These are phyloP conservation scores for Papilio polyxenes DNA, from an alignment of 1,140 invertebrate genomes.

Conservation along the genomic window DNA sequence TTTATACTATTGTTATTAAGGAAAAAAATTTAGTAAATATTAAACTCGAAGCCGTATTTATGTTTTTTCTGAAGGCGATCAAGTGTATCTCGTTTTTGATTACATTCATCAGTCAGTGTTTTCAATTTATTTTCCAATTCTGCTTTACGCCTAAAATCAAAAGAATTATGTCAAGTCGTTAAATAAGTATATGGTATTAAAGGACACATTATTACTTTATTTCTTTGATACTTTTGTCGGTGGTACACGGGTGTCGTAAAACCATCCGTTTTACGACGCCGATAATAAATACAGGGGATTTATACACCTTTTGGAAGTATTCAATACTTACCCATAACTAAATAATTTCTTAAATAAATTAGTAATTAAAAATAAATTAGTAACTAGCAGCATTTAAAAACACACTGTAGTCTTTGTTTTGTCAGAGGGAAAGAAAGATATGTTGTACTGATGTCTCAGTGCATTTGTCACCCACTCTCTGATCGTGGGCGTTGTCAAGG, in stretches of 20 bases:
- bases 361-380: too few species aligned
- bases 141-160: conserved; percentile 46
- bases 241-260: not conserved
- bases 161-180: not conserved
- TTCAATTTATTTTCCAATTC: conserved; percentile 47
- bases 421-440: too few species aligned
- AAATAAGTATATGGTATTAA: not conserved
- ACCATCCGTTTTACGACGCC: not conserved
- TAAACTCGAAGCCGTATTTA: not conserved
- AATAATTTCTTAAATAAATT: too few species aligned
- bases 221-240: not conserved
- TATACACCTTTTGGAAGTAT: not conserved
- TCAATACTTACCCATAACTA: too few species aligned
- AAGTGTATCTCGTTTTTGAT: conserved; percentile 40
- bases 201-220: not conserved
- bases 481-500: too few species aligned
- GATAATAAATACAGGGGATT: not conserved
- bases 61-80: conserved; percentile 35
- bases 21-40: not conserved
- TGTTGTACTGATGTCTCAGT: too few species aligned
- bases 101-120: conserved; percentile 40
- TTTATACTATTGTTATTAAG: not conserved
- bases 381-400: too few species aligned
- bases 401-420: too few species aligned
- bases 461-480: too few species aligned